Evolutionary conservation across 2,113 vertebrate genomes (phyloP).

Genomic region (Chaetops frenatus): DNA sequence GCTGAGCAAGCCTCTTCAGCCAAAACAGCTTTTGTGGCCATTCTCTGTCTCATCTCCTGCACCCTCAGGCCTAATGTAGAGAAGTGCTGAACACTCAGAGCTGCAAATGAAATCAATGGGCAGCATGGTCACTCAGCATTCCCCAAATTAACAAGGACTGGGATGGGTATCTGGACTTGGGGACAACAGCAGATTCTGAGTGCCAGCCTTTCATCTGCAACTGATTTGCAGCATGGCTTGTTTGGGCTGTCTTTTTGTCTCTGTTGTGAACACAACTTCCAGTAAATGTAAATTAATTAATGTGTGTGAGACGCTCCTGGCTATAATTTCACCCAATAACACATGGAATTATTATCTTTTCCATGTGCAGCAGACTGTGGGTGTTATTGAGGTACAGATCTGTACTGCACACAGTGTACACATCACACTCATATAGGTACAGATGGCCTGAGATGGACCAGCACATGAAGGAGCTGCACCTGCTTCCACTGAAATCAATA

Average conservation of each 20-base stretch:
- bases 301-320: background rate
- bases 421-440: fast-evolving
- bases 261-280: background rate
- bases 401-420: background rate
- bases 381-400: background rate
- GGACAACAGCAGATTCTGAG: background rate
- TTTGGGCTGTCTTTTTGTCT: background rate
- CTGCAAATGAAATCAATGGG: background rate
- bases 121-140: background rate
- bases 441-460: background rate
- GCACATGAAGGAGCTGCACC: background rate
- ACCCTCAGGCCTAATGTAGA: background rate
- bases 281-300: background rate
- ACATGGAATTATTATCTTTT: background rate
- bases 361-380: background rate
- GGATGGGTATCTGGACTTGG: background rate
- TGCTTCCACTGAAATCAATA: background rate
- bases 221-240: background rate
- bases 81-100: background rate
- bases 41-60: background rate
- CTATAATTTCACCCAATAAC: background rate
- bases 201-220: background rate
- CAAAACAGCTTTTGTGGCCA: background rate
- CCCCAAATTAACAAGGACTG: background rate
- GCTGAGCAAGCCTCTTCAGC: background rate